Percentiles rank a stretch among this genome's conserved stretches.
Conservation (phyloP, 2,797 vertebrate genomes). For the Glossophaga mutica region DNA sequence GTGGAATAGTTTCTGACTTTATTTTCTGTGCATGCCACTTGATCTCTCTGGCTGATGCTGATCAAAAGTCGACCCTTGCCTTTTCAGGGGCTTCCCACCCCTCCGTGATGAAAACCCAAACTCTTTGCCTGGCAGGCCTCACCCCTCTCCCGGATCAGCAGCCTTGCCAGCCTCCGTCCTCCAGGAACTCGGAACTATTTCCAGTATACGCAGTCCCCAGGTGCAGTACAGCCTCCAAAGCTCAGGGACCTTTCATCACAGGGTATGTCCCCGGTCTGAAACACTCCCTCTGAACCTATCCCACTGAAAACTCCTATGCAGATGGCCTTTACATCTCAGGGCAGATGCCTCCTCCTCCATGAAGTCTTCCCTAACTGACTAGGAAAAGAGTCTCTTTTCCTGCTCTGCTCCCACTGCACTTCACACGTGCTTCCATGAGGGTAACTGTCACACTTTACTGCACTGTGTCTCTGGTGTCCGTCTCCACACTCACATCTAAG, state of each 20-base stretch:
- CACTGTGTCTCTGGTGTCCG: neutral
- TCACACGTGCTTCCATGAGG: neutral
- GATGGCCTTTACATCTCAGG: neutral
- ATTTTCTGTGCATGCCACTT: neutral
- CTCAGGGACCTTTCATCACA: neutral
- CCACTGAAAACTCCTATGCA: neutral
- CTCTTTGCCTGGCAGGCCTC: neutral
- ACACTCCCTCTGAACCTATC: neutral
- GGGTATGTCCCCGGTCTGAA: neutral
- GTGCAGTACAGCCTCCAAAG: fast-evolving
- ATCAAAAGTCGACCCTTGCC: neutral
- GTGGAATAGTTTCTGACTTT: neutral
- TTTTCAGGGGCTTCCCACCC: neutral
- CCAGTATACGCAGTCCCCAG: too few relatives aligned
- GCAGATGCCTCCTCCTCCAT: neutral
- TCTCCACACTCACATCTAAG: neutral
- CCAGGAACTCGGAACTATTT: too few relatives aligned
- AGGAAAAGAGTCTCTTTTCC: neutral
- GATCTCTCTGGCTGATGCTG: neutral
- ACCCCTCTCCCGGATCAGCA: fast-evolving
- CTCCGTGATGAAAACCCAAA: neutral
- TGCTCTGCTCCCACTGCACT: too few relatives aligned
- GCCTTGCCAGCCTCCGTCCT: neutral
- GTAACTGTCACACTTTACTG: neutral
- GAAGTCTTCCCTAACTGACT: neutral